Base-by-base conservation (phyloP, 2,888 invertebrate genomes). In the Dorcus hopei region DNA sequence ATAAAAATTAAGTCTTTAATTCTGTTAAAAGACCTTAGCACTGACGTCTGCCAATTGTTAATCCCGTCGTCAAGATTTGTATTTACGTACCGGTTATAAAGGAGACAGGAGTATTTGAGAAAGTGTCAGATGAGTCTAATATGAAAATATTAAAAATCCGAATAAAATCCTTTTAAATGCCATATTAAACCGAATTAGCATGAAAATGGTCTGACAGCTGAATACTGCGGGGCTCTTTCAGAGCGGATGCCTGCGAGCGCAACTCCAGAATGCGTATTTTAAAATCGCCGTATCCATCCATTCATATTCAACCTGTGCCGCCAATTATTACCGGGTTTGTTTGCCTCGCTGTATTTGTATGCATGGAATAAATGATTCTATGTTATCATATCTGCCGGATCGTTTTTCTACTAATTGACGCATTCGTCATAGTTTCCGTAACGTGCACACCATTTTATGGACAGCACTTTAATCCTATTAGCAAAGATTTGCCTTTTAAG, bases 171-270 rank as follows among this genome's bases (percentile, higher is more conserved):
- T 74, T 76, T 74, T 74, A 75, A 75, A 72, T 70, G 75, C 75
- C 74, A 74, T 75, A 75, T 75, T 74, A 75, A 75, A 73, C 67
- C 70, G 73, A 74, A 77, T 78, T 78, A 77, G 71, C 77, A 77
- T 78, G 74, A 77, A 77, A 77, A 78, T 76, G 75, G 70, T 72
- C 71, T 77, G 77, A 77, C 77, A 77, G 77, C 70, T 77, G 77
- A 77, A 77, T 77, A 62, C 68, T 49, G 61, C 61, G 61, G 65
- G 14, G 69, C 67, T 71, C 68, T 68, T 72, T 70, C 59, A 68
- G 69, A 68, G 70, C 62, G 67, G 70, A 64, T 66, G 72, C 73
- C 69, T 68, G 52, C 64, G 62, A 68, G 71, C 64, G 58, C 52
- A 45, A 61, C 57, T 48, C 51, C 54, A 57, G 57, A 62, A 65